Base-by-base conservation (phyloP, 2,113 vertebrate genomes). In the Triplophysa dalaica region DNA sequence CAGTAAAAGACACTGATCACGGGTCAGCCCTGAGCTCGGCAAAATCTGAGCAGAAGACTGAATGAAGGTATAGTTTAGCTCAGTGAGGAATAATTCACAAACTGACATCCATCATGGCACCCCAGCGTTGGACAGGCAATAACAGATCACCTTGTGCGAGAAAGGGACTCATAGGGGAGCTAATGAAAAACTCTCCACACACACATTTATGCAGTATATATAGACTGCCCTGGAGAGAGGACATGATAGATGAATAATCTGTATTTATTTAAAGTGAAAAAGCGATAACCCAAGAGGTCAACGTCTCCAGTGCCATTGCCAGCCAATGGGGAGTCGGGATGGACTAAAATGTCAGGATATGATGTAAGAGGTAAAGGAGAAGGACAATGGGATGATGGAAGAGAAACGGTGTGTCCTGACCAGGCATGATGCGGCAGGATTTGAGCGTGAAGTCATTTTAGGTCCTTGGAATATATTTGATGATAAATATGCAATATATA, bases 201-300 rank as follows among this genome's bases (percentile, higher is more conserved):
- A 45, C 70, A 41, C 56, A 61, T 33, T n/a, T 14, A 22, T 17
- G 29, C 41, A 67, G 13, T 41, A 48, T 13, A 69, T 10, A 54
- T 2, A 77, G 60, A 48, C 68, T 68, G 74, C 80, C 77, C 77
- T 43, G 77, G 77, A 76, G 61, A 82, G 78, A 82, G 78, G 60
- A 75, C 69, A 63, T 83, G 79, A 78, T 79, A 81, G 75, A 81
- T 85, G 81, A 85, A 83, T 81, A 83, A 83, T 83, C 82, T 77
- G 74, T 81, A 80, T 79, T 80, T 81, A 85, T 85, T 81, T 81
- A 79, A 80, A 81, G 76, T 76, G 76, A 79, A 74, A 66, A 79
- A 78, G 75, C 70, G 84, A 85, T 61, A 62, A 77, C 38, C 56
- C 65, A 75, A 67, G 78, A 72, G 84, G 84, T 81, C 72, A 83